Percentiles rank a stretch among this genome's conserved stretches.
Conservation (phyloP, 2,797 vertebrate genomes). For the Harpagifer antarcticus region DNA sequence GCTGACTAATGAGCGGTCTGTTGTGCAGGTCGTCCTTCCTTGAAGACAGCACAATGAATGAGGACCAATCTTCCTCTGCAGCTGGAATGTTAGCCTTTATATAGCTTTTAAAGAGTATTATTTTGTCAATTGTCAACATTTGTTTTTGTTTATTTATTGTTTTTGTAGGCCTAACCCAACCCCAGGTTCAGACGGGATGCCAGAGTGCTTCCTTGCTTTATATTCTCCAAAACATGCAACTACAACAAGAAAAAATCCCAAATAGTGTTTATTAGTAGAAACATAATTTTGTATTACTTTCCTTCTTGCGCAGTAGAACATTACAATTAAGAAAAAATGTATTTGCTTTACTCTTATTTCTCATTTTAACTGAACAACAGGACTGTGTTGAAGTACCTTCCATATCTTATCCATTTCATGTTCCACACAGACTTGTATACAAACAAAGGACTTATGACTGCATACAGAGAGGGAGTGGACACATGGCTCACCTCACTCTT, state of each 20-base stretch:
- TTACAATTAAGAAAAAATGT: slow-evolving; percentile 11
- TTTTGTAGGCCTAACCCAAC: slow-evolving; percentile 37
- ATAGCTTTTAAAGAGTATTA: slow-evolving; percentile 42
- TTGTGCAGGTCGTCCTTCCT: slow-evolving; percentile 62
- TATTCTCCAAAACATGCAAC: slow-evolving; percentile 3
- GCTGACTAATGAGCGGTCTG: slow-evolving; percentile 31
- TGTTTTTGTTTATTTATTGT: slow-evolving; percentile 76
- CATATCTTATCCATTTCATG: slow-evolving; percentile 9
- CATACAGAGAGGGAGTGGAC: neutral
- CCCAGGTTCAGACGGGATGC: slow-evolving; percentile 9
- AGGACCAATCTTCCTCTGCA: slow-evolving; percentile 34
- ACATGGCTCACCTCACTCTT: neutral
- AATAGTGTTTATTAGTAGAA: neutral
- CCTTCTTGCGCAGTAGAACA: neutral
- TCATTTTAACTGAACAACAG: neutral
- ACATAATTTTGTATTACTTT: neutral
- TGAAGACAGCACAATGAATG: slow-evolving; percentile 67
- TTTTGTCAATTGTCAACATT: slow-evolving; percentile 55
- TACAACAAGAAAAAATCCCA: neutral
- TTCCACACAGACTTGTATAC: neutral
- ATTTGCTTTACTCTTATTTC: neutral
- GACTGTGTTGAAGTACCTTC: neutral
- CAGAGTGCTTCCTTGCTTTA: slow-evolving; percentile 26
- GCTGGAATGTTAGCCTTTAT: slow-evolving; percentile 48
- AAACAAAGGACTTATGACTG: neutral